Evolutionary conservation across 1,140 invertebrate species (phyloP).

Genomic region (Sarcophaga peregrina): DNA sequence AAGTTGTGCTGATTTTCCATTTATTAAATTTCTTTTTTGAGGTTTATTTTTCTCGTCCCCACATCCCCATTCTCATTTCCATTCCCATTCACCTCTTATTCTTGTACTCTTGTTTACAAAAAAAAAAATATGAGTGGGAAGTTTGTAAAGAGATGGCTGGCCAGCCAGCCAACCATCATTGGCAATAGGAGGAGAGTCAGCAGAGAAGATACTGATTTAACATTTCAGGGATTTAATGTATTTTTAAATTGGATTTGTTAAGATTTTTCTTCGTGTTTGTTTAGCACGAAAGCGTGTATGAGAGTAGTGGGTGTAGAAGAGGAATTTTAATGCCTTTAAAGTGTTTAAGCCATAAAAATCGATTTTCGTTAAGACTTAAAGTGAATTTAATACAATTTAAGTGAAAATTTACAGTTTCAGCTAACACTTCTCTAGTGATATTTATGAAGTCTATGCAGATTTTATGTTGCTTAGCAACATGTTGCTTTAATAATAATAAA

Average conservation of each 20-base stretch:
- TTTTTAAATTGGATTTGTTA: constrained; percentile 39
- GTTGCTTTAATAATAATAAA: background rate
- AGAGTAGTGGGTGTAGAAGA: background rate
- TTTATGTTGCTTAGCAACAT: background rate
- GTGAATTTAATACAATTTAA: no score
- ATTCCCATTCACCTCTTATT: no score
- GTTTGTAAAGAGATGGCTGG: no score
- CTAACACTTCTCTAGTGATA: no score
- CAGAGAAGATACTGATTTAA: constrained; percentile 34
- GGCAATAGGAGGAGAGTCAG: background rate
- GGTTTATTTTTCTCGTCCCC: background rate
- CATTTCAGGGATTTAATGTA: constrained; percentile 41
- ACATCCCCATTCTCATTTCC: background rate
- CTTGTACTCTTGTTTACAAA: no score
- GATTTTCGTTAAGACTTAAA: background rate
- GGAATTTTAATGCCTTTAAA: background rate
- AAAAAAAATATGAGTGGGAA: no score
- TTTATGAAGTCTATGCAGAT: no score
- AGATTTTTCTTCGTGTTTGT: constrained; percentile 21
- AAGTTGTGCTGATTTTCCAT: constrained; percentile 39
- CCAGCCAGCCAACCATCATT: no score
- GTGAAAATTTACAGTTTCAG: no score
- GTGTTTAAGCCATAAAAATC: background rate
- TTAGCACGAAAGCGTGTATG: constrained; percentile 1
- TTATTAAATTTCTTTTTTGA: constrained; percentile 34